Evolutionary conservation across 2,797 vertebrate genomes (phyloP), one percentile per base, ranked within the genome.

Genomic region (Poecilia velifera): DNA sequence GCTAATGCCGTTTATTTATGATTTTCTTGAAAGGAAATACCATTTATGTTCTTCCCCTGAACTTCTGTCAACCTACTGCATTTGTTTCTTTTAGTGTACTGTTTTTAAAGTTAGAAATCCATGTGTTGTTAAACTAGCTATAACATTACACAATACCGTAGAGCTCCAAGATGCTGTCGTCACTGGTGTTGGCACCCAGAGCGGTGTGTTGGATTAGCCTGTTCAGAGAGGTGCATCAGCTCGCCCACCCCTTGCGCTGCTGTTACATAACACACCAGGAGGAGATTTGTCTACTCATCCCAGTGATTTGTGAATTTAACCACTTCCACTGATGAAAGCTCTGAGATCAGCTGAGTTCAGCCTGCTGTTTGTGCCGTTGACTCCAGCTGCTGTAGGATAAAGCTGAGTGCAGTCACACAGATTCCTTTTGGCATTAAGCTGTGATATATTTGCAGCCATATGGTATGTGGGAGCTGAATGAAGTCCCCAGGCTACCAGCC

Each of bases 151-250:
- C 77, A 87, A 77, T 75, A 62, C 18, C n/a, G 66, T 4, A 57
- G 74, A 45, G 53, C 73, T 77, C 36, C 28, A 47, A 77, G 77
- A 84, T 78, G 76, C 81, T 84, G 82, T 75, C 68, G 43, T 87
- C 80, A 79, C 78, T 82, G 71, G 55, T 85, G 87, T 89, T 89
- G 89, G 87, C 90, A 76, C 45, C 72, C 45, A 14, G 49, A 57
- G 81, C 25, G 74, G 76, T 84, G 72, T 79, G 77, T 87, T 84
- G 84, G 85, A 91, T 90, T 84, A 91, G 88, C 80, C 77, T 82
- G 84, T 82, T 87, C 78, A 82, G 73, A 18, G 82, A 85, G 84
- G 86, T 82, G 83, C 85, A 87, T 85, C n/a, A 47, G 70, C 84
- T 85, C 88, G 55, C 88, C 90, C 84, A 83, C 88, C 79, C 80